Evolutionary conservation across 2,113 vertebrate species (phyloP), one percentile per base, ranked within the genome.

Genomic region (Macroglossus sobrinus): DNA sequence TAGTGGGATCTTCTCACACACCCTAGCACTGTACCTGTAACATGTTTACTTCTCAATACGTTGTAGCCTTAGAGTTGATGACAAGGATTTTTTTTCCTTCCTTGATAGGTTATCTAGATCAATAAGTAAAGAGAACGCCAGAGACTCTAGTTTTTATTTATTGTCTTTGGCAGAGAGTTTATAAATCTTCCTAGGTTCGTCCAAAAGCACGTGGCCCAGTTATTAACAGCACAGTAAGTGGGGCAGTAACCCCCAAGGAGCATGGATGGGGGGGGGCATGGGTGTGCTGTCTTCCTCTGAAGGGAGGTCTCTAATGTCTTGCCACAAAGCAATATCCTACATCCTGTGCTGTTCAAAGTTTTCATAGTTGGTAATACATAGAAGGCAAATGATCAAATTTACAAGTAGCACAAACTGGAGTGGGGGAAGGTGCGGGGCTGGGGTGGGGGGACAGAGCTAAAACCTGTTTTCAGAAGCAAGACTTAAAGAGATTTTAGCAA

Each of bases 401-500:
- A 50, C n/a, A 43, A 55, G 38, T 66, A 38, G 38, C n/a, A 14
- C 24, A 96, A 40, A 55, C n/a, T n/a, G n/a, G n/a, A n/a, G n/a
- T 47, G 0, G 45, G 45, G 43, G 5, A 8, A 43, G 4, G 43
- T 43, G 43, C 5, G n/a, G n/a, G n/a, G n/a, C n/a, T 0, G 43
- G 43, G 43, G 43, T 8, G 43, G 45, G 45, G 45, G 71, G n/a
- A 55, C 26, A 63, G 38, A 68, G 26, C 61, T 55, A 50, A 84
- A 55, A 61, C 35, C 55, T 4, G 10, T 47, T 66, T 94, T 81
- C 76, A 66, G 71, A 89, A 96, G 69, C 5, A 80, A 61, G 35
- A 55, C 55, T 71, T 64, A 18, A 22, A 43, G 35, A 76, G 19
- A 85, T 72, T 87, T 90, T 63, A 72, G 35, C 2, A 2, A 68